These are phyloP conservation scores for Mylabris phalerata DNA, from an alignment of 1,140 invertebrate species.

Conservation along the genomic window DNA sequence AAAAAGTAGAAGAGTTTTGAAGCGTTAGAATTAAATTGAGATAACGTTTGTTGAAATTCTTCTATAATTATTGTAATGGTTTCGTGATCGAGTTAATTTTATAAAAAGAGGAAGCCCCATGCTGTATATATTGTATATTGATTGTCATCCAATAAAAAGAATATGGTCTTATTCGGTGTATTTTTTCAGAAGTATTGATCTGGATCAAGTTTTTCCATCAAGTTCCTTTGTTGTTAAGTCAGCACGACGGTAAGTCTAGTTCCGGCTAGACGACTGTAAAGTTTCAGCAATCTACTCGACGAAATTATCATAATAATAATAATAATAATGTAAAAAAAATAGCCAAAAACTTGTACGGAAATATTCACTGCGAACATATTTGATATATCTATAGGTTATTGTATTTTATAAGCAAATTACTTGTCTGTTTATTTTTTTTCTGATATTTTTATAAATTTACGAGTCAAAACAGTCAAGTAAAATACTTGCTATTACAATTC, in stretches of 20 bases:
- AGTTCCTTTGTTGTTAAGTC: constrained; percentile 36
- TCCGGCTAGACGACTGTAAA: constrained; percentile 38
- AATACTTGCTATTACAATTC: neutral
- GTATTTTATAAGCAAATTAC: no score
- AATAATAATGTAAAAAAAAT: no score
- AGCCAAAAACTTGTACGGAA: no score
- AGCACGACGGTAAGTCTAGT: constrained; percentile 43
- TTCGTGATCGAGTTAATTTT: no score
- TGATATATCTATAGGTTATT: constrained; percentile 10
- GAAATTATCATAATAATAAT: neutral
- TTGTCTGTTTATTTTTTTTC: no score
- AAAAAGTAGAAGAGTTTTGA: no score
- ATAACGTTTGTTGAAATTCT: no score
- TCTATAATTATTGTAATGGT: no score
- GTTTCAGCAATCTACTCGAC: constrained; percentile 4
- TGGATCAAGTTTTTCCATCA: constrained; percentile 41
- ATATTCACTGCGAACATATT: no score
- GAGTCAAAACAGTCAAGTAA: neutral
- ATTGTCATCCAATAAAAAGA: constrained; percentile 16
- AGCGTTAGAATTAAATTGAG: no score
- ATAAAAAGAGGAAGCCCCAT: no score
- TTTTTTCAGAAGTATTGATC: constrained; percentile 43
- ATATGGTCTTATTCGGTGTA: constrained; percentile 40
- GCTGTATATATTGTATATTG: neutral
- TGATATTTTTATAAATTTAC: no score